Evolutionary conservation across 1,140 invertebrate genomes (phyloP), one percentile per base, ranked within the genome.

Genomic region (Habropoda laboriosa): DNA sequence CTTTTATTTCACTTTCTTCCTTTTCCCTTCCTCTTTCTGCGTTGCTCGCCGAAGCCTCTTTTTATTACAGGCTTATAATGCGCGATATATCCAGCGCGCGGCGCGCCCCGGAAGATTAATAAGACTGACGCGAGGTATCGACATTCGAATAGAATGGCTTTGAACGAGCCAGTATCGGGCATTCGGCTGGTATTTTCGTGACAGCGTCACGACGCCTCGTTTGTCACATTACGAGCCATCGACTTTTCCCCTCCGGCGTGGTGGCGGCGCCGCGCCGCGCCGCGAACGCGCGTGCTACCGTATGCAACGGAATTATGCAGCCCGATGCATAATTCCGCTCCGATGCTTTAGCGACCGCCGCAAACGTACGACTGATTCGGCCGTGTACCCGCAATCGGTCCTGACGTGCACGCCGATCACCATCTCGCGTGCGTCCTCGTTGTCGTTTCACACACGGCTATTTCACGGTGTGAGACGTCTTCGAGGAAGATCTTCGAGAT

Each of bases 261-360:
- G 32, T 18, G 13, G 21, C 58, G 35, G 21, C 58, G 35, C 16
- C 18, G 30, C 58, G 76, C 30, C 16, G 16, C 75, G 76, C 49
- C 60, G 57, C 68, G 47, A 30, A 32, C 63, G 49, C 49, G 38
- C 78, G 78, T 66, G 75, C 66, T 57, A 24, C 47, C 67, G 49
- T 55, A 42, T 61, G 68, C 80, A 66, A 60, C 77, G 85, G 78
- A 85, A 86, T 86, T 82, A 86, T 79, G 83, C 68, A 57, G 74
- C 30, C 49, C 68, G 70, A 79, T 79, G 77, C 77, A 79, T 79
- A 79, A 79, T 79, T 79, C 77, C 58, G 57, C 45, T n/a, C n/a
- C 57, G 78, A 82, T 80, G 85, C 75, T 85, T 76, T 86, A 58
- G 79, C 83, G 82, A 80, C 83, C 79, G 80, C 49, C 78, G 70